These are phyloP conservation scores for Phyto melanocephala DNA, from an alignment of 2,888 invertebrate genomes.

Conservation along the genomic window DNA sequence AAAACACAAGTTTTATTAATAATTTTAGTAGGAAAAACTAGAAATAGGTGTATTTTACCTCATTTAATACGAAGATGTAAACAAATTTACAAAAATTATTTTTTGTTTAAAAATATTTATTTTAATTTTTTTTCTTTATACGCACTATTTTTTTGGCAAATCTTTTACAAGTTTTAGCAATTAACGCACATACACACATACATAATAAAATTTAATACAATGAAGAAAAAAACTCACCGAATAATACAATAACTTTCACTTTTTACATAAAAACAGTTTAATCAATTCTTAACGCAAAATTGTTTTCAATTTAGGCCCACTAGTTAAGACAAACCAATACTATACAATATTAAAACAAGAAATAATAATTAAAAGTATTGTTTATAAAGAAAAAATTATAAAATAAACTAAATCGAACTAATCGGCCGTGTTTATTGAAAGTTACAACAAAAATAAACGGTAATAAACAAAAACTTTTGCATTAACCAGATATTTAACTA, in stretches of 20 bases:
- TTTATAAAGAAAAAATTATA: neutral
- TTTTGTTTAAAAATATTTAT: too few relatives aligned
- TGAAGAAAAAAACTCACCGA: neutral
- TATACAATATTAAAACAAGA: neutral
- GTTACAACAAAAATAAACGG: neutral
- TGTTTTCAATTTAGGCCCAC: slow-evolving; percentile 9
- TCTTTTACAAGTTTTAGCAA: neutral
- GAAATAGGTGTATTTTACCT: too few relatives aligned
- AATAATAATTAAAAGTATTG: too few relatives aligned
- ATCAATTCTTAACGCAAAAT: slow-evolving; percentile 18
- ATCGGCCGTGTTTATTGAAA: neutral
- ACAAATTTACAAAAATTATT: too few relatives aligned
- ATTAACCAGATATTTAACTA: neutral
- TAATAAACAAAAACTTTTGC: slow-evolving; percentile 7
- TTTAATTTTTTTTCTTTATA: neutral
- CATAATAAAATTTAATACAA: neutral
- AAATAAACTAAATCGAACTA: too few relatives aligned
- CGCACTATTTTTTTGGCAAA: neutral
- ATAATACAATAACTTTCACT: slow-evolving; percentile 51
- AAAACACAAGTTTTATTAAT: too few relatives aligned
- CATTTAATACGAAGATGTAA: too few relatives aligned
- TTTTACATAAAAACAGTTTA: slow-evolving; percentile 20
- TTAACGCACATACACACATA: slow-evolving; percentile 1
- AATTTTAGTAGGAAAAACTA: too few relatives aligned
- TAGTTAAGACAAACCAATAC: neutral